These are phyloP conservation scores for Drosophila pseudotakahashii DNA, from an alignment of 2,888 invertebrate genomes.

Conservation along the genomic window DNA sequence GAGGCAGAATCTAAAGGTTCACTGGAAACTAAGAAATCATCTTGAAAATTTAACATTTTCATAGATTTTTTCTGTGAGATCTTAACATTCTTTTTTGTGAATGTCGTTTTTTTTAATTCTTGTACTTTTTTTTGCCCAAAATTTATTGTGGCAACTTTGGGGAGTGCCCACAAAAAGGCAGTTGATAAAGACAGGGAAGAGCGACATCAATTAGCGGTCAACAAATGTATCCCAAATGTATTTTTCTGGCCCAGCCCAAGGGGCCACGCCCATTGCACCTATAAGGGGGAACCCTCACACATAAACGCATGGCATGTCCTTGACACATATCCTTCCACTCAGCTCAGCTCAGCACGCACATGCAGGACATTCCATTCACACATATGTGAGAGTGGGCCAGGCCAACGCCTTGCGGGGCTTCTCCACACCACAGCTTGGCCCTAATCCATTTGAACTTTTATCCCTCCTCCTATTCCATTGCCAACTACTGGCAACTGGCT, in stretches of 20 bases:
- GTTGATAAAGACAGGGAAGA: constrained; percentile 23
- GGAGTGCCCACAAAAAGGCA: constrained; percentile 35
- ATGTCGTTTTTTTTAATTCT: too few relatives aligned
- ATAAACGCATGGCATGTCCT: constrained; percentile 59
- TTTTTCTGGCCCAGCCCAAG: constrained; percentile 25
- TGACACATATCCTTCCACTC: constrained; percentile 66
- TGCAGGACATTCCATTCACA: constrained; percentile 11
- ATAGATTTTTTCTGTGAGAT: too few relatives aligned
- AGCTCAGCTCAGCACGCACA: constrained; percentile 65
- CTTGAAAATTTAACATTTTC: too few relatives aligned
- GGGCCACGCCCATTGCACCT: constrained; percentile 30
- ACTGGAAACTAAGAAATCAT: too few relatives aligned
- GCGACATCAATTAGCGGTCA: constrained; percentile 71
- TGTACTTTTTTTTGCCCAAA: background rate
- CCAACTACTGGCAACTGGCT: constrained; percentile 36
- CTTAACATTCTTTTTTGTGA: too few relatives aligned
- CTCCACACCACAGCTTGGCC: constrained; percentile 62
- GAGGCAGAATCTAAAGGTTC: too few relatives aligned
- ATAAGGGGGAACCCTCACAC: background rate
- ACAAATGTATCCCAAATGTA: constrained; percentile 73
- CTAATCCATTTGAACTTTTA: constrained; percentile 75
- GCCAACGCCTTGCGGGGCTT: constrained; percentile 76
- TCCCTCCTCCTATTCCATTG: constrained; percentile 28
- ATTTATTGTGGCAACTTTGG: background rate
- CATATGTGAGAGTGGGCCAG: constrained; percentile 26